These are phyloP conservation scores for Cyphomyrus discorhynchus DNA, from an alignment of 2,113 vertebrate species.

Conservation along the genomic window DNA sequence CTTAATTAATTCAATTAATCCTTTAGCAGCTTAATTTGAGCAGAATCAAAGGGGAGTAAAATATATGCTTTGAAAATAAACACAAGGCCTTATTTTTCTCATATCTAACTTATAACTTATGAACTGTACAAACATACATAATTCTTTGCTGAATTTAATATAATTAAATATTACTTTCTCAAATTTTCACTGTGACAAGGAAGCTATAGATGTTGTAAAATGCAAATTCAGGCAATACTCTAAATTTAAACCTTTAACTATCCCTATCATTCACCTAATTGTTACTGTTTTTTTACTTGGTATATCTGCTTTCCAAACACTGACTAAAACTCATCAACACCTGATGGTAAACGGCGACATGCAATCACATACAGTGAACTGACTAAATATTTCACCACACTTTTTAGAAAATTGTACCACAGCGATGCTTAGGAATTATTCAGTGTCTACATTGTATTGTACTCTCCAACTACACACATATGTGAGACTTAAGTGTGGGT, in stretches of 20 bases:
- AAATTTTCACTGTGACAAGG: not conserved
- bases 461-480: not conserved
- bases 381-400: too few species aligned
- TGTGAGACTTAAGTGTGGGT: not conserved
- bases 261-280: not conserved
- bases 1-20: not conserved
- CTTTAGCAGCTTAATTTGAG: not conserved
- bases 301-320: not conserved
- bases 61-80: not conserved
- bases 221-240: not conserved
- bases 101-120: not conserved
- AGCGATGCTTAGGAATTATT: not conserved
- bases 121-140: not conserved
- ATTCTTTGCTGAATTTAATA: not conserved
- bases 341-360: not conserved
- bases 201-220: not conserved
- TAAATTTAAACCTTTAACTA: not conserved
- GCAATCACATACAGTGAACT: not conserved
- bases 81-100: not conserved
- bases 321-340: not conserved
- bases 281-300: not conserved
- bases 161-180: not conserved
- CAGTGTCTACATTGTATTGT: not conserved
- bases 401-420: not conserved
- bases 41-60: not conserved